Percentiles rank a stretch among this genome's conserved stretches.
These are phyloP conservation scores for Eumeta japonica DNA, from an alignment of 1,140 invertebrate genomes.

Conservation along the genomic window DNA sequence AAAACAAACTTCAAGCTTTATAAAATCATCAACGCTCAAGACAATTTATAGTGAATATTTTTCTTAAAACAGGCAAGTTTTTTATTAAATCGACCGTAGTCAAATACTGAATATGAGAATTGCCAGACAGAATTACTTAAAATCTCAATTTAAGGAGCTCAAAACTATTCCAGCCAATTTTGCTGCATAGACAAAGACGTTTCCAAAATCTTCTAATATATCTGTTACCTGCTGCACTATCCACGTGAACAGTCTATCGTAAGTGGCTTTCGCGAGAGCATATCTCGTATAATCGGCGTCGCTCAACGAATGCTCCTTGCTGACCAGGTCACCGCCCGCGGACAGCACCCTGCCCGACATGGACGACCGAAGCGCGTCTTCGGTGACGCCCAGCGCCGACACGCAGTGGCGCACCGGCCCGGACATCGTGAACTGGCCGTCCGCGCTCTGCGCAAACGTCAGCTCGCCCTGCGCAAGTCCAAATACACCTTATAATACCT, in stretches of 20 bases:
- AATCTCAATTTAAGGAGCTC: too few species aligned
- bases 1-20: not conserved
- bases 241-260: slow-evolving; percentile 90
- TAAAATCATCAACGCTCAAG: not conserved
- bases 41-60: too few species aligned
- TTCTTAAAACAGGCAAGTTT: too few species aligned
- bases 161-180: too few species aligned
- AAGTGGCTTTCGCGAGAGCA: slow-evolving; percentile 91
- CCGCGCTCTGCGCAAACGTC: slow-evolving; percentile 27
- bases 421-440: slow-evolving; percentile 25
- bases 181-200: too few species aligned
- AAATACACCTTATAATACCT: too few species aligned
- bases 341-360: slow-evolving; percentile 87
- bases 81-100: not conserved
- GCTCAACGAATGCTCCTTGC: slow-evolving; percentile 81
- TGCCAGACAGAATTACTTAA: too few species aligned
- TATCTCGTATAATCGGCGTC: slow-evolving; percentile 90
- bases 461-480: slow-evolving; percentile 44
- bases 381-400: slow-evolving; percentile 67
- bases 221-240: slow-evolving; percentile 67
- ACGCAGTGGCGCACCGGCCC: slow-evolving; percentile 31
- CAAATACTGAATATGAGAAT: not conserved
- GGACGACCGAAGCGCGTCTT: slow-evolving; percentile 70
- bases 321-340: slow-evolving; percentile 90
- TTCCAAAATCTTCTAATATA: slow-evolving; percentile 1